A percentile compares a stretch with the other conserved stretches of the same genome.
Evolutionary conservation across 2,113 vertebrate genomes (phyloP).

Genomic region (Rhagologus leucostigma): DNA sequence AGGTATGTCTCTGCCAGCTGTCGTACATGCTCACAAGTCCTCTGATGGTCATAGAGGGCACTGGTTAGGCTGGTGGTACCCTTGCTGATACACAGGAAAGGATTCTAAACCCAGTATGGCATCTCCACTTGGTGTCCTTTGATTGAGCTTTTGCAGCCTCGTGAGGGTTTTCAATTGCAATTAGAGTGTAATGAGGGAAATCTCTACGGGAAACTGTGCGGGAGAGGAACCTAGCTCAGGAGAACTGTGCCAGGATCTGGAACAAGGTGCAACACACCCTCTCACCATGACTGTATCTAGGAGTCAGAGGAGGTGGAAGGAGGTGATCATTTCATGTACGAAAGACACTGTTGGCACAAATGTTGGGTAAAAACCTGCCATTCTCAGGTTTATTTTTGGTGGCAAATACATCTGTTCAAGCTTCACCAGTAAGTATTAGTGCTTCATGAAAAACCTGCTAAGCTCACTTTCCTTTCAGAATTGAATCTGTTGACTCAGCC

Average conservation of each 20-base stretch:
- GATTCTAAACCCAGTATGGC: neutral
- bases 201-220: neutral
- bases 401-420: neutral
- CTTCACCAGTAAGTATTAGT: neutral
- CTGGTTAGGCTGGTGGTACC: neutral
- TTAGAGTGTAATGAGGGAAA: neutral
- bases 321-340: accelerated
- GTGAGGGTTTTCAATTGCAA: neutral
- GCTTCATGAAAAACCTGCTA: neutral
- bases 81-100: neutral
- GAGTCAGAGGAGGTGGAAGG: neutral
- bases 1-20: constrained; percentile 69
- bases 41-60: neutral
- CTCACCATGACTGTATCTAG: accelerated
- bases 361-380: neutral
- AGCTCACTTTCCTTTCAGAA: constrained; percentile 44
- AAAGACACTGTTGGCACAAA: neutral
- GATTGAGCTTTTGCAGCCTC: neutral
- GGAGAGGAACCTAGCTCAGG: accelerated
- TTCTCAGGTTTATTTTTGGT: neutral
- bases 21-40: neutral
- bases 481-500: constrained; percentile 50
- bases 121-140: neutral
- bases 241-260: neutral
- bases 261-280: accelerated